Evolutionary conservation across 2,888 invertebrate species (phyloP), one percentile per base, ranked within the genome.

Genomic region (Ephialtes manifestator): DNA sequence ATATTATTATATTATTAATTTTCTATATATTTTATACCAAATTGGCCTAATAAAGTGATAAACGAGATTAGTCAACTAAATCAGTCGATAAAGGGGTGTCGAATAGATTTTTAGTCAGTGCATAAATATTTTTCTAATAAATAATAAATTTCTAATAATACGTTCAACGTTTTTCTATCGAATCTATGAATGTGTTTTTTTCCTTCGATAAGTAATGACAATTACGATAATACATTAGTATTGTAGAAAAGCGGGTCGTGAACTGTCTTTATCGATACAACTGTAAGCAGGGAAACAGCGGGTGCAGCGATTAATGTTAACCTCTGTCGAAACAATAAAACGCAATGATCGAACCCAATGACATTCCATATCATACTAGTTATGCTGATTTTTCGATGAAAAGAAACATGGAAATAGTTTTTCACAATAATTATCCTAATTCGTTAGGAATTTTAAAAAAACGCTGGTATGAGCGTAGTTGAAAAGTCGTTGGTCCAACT

Each of bases 321-420:
- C 67, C 67, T 67, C 67, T 46, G 20, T 13, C 24, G 24, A 67
- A 67, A 67, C 67, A 24, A 67, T 67, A 15, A 67, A 67, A 46
- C 46, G 67, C 24, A 43, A 46, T 46, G 20, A 24, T 13, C 46
- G 46, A 20, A 3, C 18, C 65, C 18, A 13, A 46, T 46, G 67
- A 67, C 46, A 67, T 20, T 46, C 43, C 15, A 46, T 46, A 46
- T 67, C 20, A 46, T 24, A 46, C 15, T 67, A 4, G 24, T 67
- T 67, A 67, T 43, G 0, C 28, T 35, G 4, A 15, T 28, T 60
- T 31, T 15, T 60, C 43, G 13, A 43, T 67, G 43, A 13, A 13
- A 67, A 39, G 35, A 39, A 35, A 39, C 24, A 67, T 20, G 13
- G 20, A 20, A 43, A 31, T 24, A 65, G 11, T 65, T 65, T 65